A percentile compares a stretch with the other conserved stretches of the same genome.
Evolutionary conservation across 2,888 invertebrate genomes (phyloP).

Genomic region (Unio pictorum): DNA sequence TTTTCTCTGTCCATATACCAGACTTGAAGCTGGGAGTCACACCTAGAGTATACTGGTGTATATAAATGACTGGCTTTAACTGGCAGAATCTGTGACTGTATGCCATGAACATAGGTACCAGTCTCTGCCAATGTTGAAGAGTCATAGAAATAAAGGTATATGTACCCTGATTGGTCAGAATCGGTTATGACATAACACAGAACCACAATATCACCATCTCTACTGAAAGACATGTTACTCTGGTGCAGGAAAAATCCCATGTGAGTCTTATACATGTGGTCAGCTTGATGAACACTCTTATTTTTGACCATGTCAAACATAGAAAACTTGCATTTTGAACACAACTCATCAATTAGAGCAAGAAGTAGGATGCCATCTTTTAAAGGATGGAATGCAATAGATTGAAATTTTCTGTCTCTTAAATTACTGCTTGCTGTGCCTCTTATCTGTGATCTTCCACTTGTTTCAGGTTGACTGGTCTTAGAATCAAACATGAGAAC

Average conservation of each 20-base stretch:
- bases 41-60: no score
- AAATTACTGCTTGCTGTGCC: constrained; percentile 4
- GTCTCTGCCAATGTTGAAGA: no score
- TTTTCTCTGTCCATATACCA: no score
- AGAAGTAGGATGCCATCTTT: constrained; percentile 10
- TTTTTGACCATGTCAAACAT: constrained; percentile 3
- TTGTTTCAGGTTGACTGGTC: no score
- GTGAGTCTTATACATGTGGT: neutral
- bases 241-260: neutral
- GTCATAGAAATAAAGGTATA: no score
- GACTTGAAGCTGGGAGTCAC: no score
- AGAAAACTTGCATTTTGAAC: constrained; percentile 18
- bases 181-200: no score
- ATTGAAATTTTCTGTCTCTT: constrained; percentile 22
- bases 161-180: no score
- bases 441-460: constrained; percentile 6
- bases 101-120: no score
- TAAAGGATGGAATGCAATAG: constrained; percentile 22
- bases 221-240: constrained; percentile 1
- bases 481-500: constrained; percentile 5
- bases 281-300: constrained; percentile 3
- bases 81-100: no score
- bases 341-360: constrained; percentile 20
- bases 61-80: no score
- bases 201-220: no score